Evolutionary conservation across 2,113 vertebrate genomes (phyloP).

Genomic region (Sorex fumeus): DNA sequence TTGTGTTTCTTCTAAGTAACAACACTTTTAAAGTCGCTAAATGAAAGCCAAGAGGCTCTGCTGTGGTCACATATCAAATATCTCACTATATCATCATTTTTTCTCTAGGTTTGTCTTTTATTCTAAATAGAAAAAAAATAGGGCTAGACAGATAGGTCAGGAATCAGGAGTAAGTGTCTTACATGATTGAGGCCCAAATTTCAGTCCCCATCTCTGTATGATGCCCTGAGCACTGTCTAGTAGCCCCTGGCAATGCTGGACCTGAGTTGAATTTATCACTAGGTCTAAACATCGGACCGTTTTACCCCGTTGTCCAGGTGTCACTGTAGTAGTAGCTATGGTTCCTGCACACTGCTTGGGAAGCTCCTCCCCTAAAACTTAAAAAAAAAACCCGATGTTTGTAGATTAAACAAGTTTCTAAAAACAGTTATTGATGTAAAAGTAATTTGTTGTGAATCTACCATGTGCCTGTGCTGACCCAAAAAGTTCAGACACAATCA

Average conservation of each 20-base stretch:
- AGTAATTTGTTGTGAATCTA: neutral
- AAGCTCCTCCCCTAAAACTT: too few species aligned
- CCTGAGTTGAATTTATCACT: too few species aligned
- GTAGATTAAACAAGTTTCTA: conserved; percentile 19
- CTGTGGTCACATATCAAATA: neutral
- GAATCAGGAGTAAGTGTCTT: too few species aligned
- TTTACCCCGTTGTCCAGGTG: too few species aligned
- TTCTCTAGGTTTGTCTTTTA: conserved; percentile 7
- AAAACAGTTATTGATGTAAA: neutral
- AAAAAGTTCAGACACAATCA: neutral
- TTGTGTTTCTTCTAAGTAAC: neutral
- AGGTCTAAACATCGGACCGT: too few species aligned
- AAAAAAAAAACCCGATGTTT: neutral
- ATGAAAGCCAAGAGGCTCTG: neutral
- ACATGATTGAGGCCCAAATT: too few species aligned
- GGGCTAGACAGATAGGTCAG: too few species aligned
- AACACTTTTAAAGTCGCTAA: neutral
- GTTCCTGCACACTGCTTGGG: too few species aligned
- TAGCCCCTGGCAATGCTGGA: too few species aligned
- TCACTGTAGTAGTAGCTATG: too few species aligned
- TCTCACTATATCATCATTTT: neutral
- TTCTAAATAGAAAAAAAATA: conserved; percentile 51
- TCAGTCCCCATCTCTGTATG: too few species aligned
- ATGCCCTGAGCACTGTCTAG: too few species aligned
- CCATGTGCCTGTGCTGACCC: neutral